Evolutionary conservation across 1,140 invertebrate genomes (phyloP), one percentile per base, ranked within the genome.

Genomic region (Hyposmocoma kahamanoa): DNA sequence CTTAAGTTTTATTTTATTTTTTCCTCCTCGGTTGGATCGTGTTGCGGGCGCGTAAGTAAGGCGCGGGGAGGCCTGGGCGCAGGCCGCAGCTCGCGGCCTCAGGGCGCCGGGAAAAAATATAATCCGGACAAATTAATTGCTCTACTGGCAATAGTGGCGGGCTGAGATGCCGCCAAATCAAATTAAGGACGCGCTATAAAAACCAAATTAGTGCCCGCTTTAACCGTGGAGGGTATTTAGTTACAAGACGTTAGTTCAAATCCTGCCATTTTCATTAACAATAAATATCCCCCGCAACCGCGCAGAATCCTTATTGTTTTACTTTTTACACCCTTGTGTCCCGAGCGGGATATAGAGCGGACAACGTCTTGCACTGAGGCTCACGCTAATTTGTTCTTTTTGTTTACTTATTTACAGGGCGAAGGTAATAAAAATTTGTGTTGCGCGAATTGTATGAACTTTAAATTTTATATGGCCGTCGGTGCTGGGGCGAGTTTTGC

Each of bases 171-270:
- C 77, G 83, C 83, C 84, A 84, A 87, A 87, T 87, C 86, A 86
- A 87, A 87, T 87, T 87, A 87, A 85, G 78, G 72, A 76, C 72
- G 74, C 83, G 86, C 84, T 84, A 84, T 87, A 87, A 87, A 87
- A 87, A 87, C 81, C 83, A 87, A 87, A 87, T 87, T 87, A 87
- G 84, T 87, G 84, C 76, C 76, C 86, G 81, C 76, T 84, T 86
- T 85, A 87, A 83, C 81, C 82, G 78, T 80, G 79, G 82, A 78
- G 80, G 77, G 83, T 79, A 83, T 84, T 83, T 86, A 84, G 83
- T 85, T 84, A 85, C 83, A 87, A 87, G 83, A 87, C 84, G 84
- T 85, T 87, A 84, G 83, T 85, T 87, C 72, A 87, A 87, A 87
- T 86, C 82, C 86, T 70, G 75, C 84, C 81, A 84, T 86, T 86